These are phyloP conservation scores for Xanthorhoe spadicearia DNA, from an alignment of 2,888 invertebrate species.

Conservation along the genomic window DNA sequence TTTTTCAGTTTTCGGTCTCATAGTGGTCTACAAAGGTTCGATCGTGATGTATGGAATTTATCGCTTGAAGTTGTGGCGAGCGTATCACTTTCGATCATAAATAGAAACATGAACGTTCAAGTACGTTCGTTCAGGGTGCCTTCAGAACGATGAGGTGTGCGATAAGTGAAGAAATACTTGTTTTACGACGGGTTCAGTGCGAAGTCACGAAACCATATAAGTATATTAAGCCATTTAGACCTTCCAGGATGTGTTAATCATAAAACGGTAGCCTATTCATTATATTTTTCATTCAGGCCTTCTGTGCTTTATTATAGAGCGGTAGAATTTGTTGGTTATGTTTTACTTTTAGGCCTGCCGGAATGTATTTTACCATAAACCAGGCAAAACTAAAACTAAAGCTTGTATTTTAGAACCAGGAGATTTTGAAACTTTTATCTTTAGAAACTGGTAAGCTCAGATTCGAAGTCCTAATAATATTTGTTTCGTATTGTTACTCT, in stretches of 20 bases:
- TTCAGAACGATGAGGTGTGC: conserved; percentile 22
- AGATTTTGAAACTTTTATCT: no score
- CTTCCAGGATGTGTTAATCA: conserved; percentile 8
- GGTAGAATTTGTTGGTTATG: background rate
- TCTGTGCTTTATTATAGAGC: background rate
- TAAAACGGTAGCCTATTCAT: conserved; percentile 7
- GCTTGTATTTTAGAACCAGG: no score
- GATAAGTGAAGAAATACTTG: conserved; percentile 25
- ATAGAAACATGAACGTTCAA: conserved; percentile 24
- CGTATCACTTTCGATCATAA: conserved; percentile 25
- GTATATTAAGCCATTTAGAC: conserved; percentile 17
- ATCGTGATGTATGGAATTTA: conserved; percentile 7
- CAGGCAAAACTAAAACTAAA: no score
- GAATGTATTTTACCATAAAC: background rate
- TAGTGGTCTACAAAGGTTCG: conserved; percentile 6
- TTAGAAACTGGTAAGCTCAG: no score
- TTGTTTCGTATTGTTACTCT: background rate
- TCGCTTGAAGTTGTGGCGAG: conserved; percentile 15
- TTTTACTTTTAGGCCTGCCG: background rate
- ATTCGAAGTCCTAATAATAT: background rate
- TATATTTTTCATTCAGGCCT: background rate
- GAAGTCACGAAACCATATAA: conserved; percentile 26
- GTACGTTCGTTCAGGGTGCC: conserved; percentile 17
- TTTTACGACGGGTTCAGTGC: conserved; percentile 19
- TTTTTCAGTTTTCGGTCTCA: conserved; percentile 5